These are phyloP conservation scores for Chydorus sphaericus DNA, from an alignment of 2,888 invertebrate species.

Conservation along the genomic window DNA sequence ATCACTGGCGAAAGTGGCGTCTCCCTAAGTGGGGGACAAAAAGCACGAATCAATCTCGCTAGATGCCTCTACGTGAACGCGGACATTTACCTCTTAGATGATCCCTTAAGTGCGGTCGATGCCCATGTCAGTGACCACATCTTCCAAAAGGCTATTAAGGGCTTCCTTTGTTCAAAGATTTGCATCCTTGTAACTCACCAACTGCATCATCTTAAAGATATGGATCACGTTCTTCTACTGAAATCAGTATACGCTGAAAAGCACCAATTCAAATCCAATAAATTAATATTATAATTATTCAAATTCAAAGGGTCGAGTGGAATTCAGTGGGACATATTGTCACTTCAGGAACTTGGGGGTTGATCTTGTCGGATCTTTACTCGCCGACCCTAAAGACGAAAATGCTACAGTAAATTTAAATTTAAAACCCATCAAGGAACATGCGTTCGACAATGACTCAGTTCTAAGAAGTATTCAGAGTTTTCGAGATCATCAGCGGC, in stretches of 20 bases:
- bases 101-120: slow-evolving; percentile 37
- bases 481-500: no score
- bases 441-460: no score
- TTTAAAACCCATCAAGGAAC: no score
- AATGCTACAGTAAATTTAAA: no score
- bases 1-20: slow-evolving; percentile 74
- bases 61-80: slow-evolving; percentile 30
- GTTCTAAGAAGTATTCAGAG: no score
- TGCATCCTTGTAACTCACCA: slow-evolving; percentile 35
- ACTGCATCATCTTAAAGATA: slow-evolving; percentile 29
- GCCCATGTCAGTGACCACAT: slow-evolving; percentile 32
- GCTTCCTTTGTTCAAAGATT: slow-evolving; percentile 28
- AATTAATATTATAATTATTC: no score
- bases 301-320: not conserved
- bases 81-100: slow-evolving; percentile 35
- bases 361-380: no score
- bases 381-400: no score
- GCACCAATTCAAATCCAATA: no score
- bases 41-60: slow-evolving; percentile 63
- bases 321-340: not conserved
- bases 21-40: slow-evolving; percentile 74
- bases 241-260: no score
- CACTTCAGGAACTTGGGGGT: not conserved
- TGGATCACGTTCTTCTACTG: slow-evolving; percentile 28
- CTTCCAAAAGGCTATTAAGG: slow-evolving; percentile 31